Evolutionary conservation across 1,140 invertebrate species (phyloP), one percentile per base, ranked within the genome.

Genomic region (Sycophaga agraensis): DNA sequence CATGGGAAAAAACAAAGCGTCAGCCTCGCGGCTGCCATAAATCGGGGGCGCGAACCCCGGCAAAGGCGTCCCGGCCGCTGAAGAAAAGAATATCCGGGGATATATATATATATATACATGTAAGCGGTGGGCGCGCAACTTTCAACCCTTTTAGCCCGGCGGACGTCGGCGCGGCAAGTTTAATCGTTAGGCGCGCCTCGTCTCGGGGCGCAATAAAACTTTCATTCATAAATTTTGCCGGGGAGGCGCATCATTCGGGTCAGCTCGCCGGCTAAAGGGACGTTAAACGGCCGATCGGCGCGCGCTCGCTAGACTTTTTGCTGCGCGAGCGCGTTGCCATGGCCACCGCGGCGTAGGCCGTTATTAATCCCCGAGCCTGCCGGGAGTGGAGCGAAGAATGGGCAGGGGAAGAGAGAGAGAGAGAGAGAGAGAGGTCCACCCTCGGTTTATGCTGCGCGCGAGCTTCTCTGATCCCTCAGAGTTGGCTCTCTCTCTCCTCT

Each of bases 331-430:
- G 69, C 67, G 69, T 72, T 68, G 56, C 69, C 69, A 74, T 72
- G 69, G 51, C 70, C 67, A 74, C 70, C 59, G 69, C 67, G 63
- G 66, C 66, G 68, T 60, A 53, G 59, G 68, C 69, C 68, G 68
- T 74, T 73, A 74, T 74, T 74, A 73, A 73, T 74, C 67, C 67
- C 68, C 22, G 28, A 4, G 35, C 57, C 39, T 59, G 49, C 57
- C 64, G 66, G 65, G 66, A 68, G 61, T 67, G 64, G 66, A 40
- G 19, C 43, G 50, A 65, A 68, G 65, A 66, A 68, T 68, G 67
- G 61, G 28, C 16, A 21, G 46, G 16, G 28, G 9, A 16, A 46
- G 31, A 46, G 42, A 58, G 49, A 59, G 45, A 61, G 16, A 48
- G 31, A 39, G 35, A 48, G 37, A 11, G 45, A 5, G 4, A 65